These are phyloP conservation scores for Ahaetulla prasina DNA, from an alignment of 2,113 vertebrate genomes.

Conservation along the genomic window DNA sequence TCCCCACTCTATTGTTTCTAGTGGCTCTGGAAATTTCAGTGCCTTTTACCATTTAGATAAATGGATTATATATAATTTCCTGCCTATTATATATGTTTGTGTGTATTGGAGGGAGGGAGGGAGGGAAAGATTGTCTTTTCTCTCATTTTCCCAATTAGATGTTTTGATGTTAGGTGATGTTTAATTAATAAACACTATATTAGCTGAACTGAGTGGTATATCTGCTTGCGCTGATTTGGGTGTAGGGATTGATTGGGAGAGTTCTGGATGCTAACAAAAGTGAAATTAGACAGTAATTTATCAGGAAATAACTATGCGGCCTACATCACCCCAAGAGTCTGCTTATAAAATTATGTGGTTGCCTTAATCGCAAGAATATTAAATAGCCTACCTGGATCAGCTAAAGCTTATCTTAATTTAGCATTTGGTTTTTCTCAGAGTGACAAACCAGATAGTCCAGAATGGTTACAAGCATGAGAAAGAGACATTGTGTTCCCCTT, in stretches of 20 bases:
- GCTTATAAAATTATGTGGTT: background rate
- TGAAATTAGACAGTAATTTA: background rate
- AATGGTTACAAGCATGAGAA: too few species aligned
- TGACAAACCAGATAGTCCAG: background rate
- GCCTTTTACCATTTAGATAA: background rate
- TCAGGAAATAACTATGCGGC: background rate
- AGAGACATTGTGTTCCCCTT: background rate
- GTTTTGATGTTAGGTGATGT: background rate
- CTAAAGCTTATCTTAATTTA: background rate
- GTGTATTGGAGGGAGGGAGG: background rate
- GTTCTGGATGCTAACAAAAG: background rate
- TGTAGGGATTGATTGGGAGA: background rate
- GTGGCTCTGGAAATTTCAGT: background rate
- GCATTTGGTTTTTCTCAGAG: background rate
- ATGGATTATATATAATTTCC: background rate
- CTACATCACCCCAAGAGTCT: background rate
- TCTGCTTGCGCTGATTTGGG: background rate
- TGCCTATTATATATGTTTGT: background rate
- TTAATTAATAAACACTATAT: background rate
- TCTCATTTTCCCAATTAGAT: background rate
- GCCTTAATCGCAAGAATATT: background rate
- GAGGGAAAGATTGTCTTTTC: background rate
- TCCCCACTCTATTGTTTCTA: background rate
- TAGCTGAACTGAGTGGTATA: background rate
- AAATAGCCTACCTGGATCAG: background rate